Evolutionary conservation across 2,888 invertebrate species (phyloP), one percentile per base, ranked within the genome.

Genomic region (Apodemia hepburni): DNA sequence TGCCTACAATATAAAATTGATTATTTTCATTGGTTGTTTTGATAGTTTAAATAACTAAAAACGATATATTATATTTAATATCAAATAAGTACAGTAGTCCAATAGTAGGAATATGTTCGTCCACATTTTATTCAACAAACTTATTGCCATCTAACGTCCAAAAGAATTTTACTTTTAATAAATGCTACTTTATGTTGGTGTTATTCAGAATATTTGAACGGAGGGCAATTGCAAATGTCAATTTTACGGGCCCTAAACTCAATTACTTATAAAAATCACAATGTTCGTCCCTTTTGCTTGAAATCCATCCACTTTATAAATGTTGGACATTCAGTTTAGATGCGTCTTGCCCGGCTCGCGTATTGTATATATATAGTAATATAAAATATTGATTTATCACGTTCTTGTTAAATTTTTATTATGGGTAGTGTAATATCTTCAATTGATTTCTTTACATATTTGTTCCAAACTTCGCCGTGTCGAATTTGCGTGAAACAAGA

Each of bases 101-200:
- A 87, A 80, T 82, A 77, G 73, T 87, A 84, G 80, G 80, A 85
- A 84, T 86, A 81, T 82, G 84, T 87, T 89, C 89, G 89, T 89
- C 89, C 89, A 87, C 85, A 72, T 84, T 83, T 85, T 74, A 89
- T 87, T 87, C 87, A 85, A 84, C 81, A 81, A 85, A 85, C 79
- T 78, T 73, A 84, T 85, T 86, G 84, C 89, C 89, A 87, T 90
- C 89, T 83, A 78, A 84, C 87, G 87, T 88, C 85, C 86, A 86
- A 80, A 78, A 76, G 71, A 79, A 80, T 75, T 78, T 79, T 73
- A 80, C 79, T 84, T 84, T 71, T 15, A 42, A 42, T 42, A 74
- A 76, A 73, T 76, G 68, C 54, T 15, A 22, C 22, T 49, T 54
- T 54, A 54, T 15, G 12, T 54, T 54, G 51, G 27, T 54, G 22